Evolutionary conservation across 2,113 vertebrate genomes (phyloP).

Genomic region (Gambusia holbrooki): DNA sequence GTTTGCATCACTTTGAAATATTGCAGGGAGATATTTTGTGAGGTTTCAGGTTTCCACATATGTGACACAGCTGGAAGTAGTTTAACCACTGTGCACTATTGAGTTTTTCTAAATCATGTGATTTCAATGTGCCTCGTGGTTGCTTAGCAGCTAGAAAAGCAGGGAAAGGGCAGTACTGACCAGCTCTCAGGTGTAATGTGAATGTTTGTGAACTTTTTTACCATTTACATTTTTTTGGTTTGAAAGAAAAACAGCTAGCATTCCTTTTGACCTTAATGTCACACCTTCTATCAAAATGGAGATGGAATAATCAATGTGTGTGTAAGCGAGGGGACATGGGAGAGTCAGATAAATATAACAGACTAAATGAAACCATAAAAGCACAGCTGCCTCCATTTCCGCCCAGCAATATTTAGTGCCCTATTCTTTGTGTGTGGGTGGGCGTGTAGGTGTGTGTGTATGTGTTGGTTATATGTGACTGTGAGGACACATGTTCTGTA

Average conservation of each 20-base stretch:
- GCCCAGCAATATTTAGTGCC: slow-evolving; percentile 50
- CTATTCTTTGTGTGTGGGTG: not conserved
- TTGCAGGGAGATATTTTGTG: not conserved
- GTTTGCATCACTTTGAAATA: not conserved
- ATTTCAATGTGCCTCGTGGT: slow-evolving; percentile 28
- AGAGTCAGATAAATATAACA: slow-evolving; percentile 69
- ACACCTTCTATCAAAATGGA: slow-evolving; percentile 33
- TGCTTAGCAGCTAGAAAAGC: slow-evolving; percentile 39
- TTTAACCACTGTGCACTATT: slow-evolving; percentile 17
- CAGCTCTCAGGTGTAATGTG: slow-evolving; percentile 23
- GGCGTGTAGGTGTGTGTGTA: slow-evolving; percentile 9
- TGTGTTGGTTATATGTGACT: slow-evolving; percentile 6
- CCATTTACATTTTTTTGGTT: slow-evolving; percentile 11
- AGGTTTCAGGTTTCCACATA: not conserved
- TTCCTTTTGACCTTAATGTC: slow-evolving; percentile 6
- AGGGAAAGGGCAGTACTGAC: slow-evolving; percentile 29
- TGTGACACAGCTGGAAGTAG: slow-evolving; percentile 23
- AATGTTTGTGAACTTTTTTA: slow-evolving; percentile 9
- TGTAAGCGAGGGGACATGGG: slow-evolving; percentile 39
- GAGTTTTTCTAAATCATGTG: slow-evolving; percentile 33
- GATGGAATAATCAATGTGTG: slow-evolving; percentile 60
- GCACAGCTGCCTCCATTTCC: slow-evolving; percentile 65
- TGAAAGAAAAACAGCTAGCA: not conserved
- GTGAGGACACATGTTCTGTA: slow-evolving; percentile 2
- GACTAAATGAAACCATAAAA: slow-evolving; percentile 67